These are phyloP conservation scores for Neopipo cinnamomea DNA, from an alignment of 2,113 vertebrate genomes.

Conservation along the genomic window DNA sequence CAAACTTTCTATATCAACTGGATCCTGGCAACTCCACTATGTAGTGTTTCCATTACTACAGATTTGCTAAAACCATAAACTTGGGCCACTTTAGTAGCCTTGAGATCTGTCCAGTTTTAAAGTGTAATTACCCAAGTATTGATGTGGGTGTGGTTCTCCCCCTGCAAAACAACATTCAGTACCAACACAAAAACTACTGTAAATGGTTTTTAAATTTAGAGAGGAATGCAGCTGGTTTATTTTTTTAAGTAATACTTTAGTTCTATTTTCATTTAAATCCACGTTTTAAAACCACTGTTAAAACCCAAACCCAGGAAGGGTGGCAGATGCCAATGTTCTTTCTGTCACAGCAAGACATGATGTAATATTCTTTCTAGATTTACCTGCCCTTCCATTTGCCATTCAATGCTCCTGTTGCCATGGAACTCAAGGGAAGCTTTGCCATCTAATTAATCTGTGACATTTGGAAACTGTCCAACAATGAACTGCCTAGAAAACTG, in stretches of 20 bases:
- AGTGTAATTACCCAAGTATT: not conserved
- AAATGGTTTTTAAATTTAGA: not conserved
- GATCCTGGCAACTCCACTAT: not conserved
- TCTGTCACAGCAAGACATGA: not conserved
- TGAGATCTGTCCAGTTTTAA: not conserved
- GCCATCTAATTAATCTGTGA: not conserved
- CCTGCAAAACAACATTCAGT: not conserved
- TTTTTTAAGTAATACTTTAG: not conserved
- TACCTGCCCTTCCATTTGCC: not conserved
- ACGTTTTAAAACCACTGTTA: not conserved
- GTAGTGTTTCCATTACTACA: not conserved
- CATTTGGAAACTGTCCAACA: not conserved
- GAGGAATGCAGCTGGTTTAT: not conserved
- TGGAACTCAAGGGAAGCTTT: not conserved
- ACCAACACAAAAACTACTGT: not conserved
- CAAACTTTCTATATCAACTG: not conserved
- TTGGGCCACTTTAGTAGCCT: not conserved
- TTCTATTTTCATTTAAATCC: not conserved
- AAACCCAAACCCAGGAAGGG: not conserved
- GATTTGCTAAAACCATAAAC: not conserved
- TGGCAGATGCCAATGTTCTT: not conserved
- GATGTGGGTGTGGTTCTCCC: fast-evolving
- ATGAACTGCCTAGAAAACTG: not conserved
- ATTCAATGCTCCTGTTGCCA: not conserved
- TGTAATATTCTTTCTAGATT: not conserved